Conservation (phyloP, 2,888 invertebrate species). For the Agrenia bidenticulata region DNA sequence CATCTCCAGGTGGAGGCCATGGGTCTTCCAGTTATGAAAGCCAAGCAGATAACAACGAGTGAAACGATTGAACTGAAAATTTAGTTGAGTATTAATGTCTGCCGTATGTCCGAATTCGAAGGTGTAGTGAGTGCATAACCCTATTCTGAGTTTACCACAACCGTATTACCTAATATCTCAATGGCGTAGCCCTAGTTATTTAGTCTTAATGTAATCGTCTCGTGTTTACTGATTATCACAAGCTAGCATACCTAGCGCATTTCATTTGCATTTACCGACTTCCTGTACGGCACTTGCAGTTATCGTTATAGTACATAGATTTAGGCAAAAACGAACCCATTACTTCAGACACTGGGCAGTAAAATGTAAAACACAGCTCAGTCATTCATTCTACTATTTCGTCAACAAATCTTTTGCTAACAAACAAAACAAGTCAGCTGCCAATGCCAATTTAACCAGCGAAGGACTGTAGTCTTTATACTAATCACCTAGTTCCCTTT, state of each 20-base stretch:
- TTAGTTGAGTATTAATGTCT: constrained; percentile 4
- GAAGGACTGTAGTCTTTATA: constrained; percentile 4
- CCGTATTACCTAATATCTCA: no score
- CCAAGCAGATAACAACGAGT: constrained; percentile 52
- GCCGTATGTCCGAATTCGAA: neutral
- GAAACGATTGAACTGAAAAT: constrained; percentile 1
- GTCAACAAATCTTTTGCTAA: neutral
- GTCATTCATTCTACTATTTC: neutral
- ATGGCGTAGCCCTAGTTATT: no score
- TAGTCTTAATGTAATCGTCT: no score
- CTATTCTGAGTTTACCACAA: no score
- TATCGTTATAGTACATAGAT: no score
- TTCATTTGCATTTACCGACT: no score
- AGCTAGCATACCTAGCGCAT: no score
- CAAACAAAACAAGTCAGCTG: neutral
- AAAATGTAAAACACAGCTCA: neutral
- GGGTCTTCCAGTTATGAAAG: constrained; percentile 69
- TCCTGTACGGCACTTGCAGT: no score
- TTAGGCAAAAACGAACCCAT: no score
- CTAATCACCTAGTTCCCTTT: constrained; percentile 3
- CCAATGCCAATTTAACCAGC: neutral
- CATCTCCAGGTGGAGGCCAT: constrained; percentile 67
- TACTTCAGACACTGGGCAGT: no score
- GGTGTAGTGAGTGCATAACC: no score
- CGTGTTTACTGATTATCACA: no score